Base-by-base conservation (phyloP, 2,797 vertebrate genomes). In the Fistularia commersonii region DNA sequence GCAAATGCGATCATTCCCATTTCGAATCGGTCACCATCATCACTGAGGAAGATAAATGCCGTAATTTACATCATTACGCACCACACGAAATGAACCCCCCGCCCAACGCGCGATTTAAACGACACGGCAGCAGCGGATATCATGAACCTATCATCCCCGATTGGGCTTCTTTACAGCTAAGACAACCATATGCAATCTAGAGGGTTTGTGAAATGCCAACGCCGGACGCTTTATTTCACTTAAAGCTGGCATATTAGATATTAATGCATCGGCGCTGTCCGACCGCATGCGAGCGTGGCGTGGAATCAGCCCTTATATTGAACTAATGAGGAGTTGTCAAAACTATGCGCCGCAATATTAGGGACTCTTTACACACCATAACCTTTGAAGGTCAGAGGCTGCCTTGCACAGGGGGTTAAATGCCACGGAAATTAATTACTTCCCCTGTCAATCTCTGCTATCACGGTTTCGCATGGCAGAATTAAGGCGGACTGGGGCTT, bases 371-470 rank as follows among this genome's bases (percentile, higher is more conserved):
- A 23, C 23, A 23, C 23, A 4, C 23, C 65, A 38, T 59, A 77
- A 64, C 32, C 69, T 81, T 81, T 85, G 80, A 86, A 82, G 76
- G 80, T 83, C 80, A 82, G 35, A 39, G 41, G 3, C 52, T 75
- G 76, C 75, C 68, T 40, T 78, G 64, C 67, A 63, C 69, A 59
- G 58, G 61, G 74, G 80, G 82, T 80, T 79, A 80, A 80, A 84
- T 86, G 78, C 78, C 72, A 84, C 62, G 66, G 62, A 84, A 86
- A 87, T 85, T 68, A 81, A 88, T 87, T 79, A 82, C 67, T 76
- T 79, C 47, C 63, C 42, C 73, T 79, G 80, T 84, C 82, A 84
- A 67, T 82, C 81, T 80, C 48, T 48, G 69, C 79, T 72, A 71
- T 77, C 35, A 0, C 59, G 46, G 61, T 62, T 79, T 69, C 67